phyloP scores from a whole-genome alignment of 2,797 vertebrate species.

The Sparidentex hasta region DNA sequence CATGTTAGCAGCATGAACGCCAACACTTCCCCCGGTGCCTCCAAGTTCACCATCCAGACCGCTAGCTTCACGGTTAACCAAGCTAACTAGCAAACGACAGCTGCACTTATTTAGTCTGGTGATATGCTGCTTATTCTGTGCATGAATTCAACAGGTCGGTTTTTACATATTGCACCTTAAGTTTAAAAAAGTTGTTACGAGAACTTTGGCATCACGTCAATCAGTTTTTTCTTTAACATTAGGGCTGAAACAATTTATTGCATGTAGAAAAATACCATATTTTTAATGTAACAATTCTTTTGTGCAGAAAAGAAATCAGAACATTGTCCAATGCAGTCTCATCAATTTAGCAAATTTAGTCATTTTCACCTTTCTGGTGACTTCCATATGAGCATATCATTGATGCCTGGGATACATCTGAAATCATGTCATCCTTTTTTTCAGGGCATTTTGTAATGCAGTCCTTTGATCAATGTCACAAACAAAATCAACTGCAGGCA shows the following conservation, averaged over 20 bases:
- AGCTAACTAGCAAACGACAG: too few relatives aligned
- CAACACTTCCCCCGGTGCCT: too few relatives aligned
- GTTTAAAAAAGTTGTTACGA: not conserved
- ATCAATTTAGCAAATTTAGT: not conserved
- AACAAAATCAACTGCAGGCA: conserved; percentile 28
- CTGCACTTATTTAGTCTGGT: too few relatives aligned
- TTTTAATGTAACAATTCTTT: not conserved
- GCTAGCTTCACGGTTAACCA: too few relatives aligned
- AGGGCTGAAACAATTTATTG: not conserved
- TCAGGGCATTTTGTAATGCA: not conserved
- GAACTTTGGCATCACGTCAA: not conserved
- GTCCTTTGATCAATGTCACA: not conserved
- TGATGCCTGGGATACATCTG: not conserved
- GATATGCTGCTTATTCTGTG: too few relatives aligned
- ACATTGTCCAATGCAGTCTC: not conserved
- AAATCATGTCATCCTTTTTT: not conserved
- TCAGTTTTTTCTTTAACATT: not conserved
- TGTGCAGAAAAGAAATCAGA: not conserved
- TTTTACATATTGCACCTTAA: too few relatives aligned
- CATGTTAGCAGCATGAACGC: too few relatives aligned
- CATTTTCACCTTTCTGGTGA: not conserved
- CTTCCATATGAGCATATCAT: not conserved
- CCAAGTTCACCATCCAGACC: too few relatives aligned
- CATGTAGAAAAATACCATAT: too few relatives aligned
- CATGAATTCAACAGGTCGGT: too few relatives aligned